Evolutionary conservation across 2,888 invertebrate genomes (phyloP), one percentile per base, ranked within the genome.

Genomic region (Microctonus brassicae): DNA sequence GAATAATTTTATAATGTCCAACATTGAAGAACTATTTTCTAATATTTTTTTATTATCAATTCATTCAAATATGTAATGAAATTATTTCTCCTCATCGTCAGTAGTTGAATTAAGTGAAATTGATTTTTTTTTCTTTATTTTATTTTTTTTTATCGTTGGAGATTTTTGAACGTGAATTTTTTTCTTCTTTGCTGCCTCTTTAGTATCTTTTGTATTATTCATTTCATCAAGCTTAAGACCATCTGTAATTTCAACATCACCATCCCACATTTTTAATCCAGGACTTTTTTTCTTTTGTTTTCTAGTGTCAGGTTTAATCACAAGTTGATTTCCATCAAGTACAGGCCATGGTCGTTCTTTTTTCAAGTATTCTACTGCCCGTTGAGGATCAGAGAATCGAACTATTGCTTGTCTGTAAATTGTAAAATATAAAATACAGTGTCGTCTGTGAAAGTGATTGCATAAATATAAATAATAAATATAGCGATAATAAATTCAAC

Each of bases 321-420:
- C 69, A 22, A 80, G 53, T 67, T 70, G 69, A 33, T 78, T 75
- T 10, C 78, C 84, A 20, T 69, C 42, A 1, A 85, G 29, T n/a
- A 62, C 55, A 10, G 85, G 84, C 74, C 73, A 70, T 33, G 78
- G 73, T 2, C 65, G 72, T 61, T 78, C 62, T 26, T 77, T 77
- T 33, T 71, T 70, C 11, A 83, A 66, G 73, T 82, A 84, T 66
- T 82, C 78, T 6, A 75, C 78, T 11, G 83, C 79, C 53, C 76
- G 9, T 13, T 75, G 66, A 2, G 67, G 22, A 61, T 71, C 77
- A n/a, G 77, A 71, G 67, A 84, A 69, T 72, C 78, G 84, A n/a
- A 78, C 60, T 6, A 81, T 75, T 3, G 83, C 84, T 33, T 70
- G 70, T 57, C 83, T 83, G 47, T 9, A 42, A 78, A 26, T 57